Evolutionary conservation across 2,113 vertebrate genomes (phyloP), one percentile per base, ranked within the genome.

Genomic region (Bettongia penicillata): DNA sequence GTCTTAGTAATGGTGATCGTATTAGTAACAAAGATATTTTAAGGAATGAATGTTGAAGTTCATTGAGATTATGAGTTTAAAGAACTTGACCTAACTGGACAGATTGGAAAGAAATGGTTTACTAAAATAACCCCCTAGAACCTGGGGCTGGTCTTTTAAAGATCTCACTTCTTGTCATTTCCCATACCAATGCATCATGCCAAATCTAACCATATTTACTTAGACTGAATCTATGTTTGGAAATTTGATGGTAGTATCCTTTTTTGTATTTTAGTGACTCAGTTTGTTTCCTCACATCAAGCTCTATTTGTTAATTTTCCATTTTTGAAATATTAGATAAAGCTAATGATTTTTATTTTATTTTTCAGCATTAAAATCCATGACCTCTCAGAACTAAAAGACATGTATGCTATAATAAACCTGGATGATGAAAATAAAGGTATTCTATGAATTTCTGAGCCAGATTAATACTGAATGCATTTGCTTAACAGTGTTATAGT

Each of bases 391-490:
- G 99, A 99, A 96, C 98, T 99, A 93, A 99, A 99, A 97, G 99
- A 99, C 96, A 99, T 99, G 98, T 99, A 99, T 98, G 99, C 99
- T 91, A 99, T 99, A 92, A 98, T 99, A 98, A 99, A 98, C 49
- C 98, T 99, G 98, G 99, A 99, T 96, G 99, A 99, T 98, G 99
- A 99, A 98, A 99, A 99, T 93, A 99, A 99, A 99, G 99, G 99
- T 99, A 98, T 77, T 77, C 10, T 84, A 84, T 53, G 93, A 55
- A 94, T 96, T 96, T 92, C 91, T 55, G 22, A 0, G 43, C 90
- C 26, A 90, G 14, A 91, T 0, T 92, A 31, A 92, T 51, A 91
- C 77, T 93, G 97, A 97, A 93, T 53, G 3, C 89, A 24, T 89
- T 92, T 0, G 90, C 37, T 0, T 96, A 77, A 94, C 37, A 51